Conservation (phyloP, 2,113 vertebrate species). For the Alligator mississippiensis region DNA sequence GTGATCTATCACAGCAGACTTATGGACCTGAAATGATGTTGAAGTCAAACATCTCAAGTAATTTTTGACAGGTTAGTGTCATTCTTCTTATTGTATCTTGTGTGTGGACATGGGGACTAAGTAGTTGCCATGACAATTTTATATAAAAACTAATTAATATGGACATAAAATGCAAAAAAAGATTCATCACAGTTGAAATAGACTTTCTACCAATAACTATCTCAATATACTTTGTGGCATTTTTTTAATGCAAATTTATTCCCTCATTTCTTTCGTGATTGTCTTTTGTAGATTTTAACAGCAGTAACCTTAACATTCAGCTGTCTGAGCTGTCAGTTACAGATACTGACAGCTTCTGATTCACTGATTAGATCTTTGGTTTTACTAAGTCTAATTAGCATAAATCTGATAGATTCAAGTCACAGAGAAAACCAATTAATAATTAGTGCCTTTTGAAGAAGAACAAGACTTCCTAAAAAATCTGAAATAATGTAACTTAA, state of each 20-base stretch:
- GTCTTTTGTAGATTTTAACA: background rate
- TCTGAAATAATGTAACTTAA: background rate
- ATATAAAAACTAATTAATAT: background rate
- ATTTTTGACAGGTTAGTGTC: background rate
- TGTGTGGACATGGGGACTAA: background rate
- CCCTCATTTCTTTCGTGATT: background rate
- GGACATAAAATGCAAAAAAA: background rate
- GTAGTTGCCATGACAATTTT: background rate
- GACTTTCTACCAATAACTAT: too few species aligned
- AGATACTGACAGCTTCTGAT: background rate
- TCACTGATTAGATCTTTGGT: background rate
- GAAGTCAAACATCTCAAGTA: background rate
- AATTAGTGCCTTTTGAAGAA: background rate
- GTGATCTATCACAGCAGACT: background rate
- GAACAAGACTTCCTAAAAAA: background rate
- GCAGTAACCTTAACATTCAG: background rate
- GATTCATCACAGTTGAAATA: background rate
- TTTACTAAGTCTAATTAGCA: background rate
- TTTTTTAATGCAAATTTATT: background rate
- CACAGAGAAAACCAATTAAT: background rate
- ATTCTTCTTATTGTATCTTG: background rate
- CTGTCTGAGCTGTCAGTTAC: fast-evolving
- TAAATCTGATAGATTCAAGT: background rate
- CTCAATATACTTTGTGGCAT: background rate
- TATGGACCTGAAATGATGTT: background rate